These are phyloP conservation scores for Chydorus sphaericus DNA, from an alignment of 2,888 invertebrate genomes.

Conservation along the genomic window DNA sequence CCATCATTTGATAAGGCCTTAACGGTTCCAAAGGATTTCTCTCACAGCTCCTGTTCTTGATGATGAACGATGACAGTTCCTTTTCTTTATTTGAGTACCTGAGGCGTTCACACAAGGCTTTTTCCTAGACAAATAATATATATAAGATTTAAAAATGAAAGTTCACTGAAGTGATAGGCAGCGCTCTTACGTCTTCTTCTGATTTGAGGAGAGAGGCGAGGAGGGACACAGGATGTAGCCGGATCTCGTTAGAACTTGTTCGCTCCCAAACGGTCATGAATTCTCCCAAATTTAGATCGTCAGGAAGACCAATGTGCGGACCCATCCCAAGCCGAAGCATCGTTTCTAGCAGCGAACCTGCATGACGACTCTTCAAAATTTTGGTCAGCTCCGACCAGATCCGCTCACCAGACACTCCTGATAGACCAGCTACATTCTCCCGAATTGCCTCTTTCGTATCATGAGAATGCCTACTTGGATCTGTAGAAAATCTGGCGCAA, in stretches of 20 bases:
- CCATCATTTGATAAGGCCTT: slow-evolving; percentile 48
- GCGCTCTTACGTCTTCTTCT: slow-evolving; percentile 49
- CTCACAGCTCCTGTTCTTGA: slow-evolving; percentile 42
- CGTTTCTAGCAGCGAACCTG: slow-evolving; percentile 50
- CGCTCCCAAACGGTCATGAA: slow-evolving; percentile 44
- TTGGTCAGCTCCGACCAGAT: slow-evolving; percentile 89
- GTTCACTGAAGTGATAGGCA: slow-evolving; percentile 10
- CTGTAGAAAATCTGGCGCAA: background rate
- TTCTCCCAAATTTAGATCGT: slow-evolving; percentile 46
- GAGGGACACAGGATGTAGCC: slow-evolving; percentile 56
- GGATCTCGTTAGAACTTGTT: slow-evolving; percentile 35
- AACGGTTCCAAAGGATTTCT: background rate
- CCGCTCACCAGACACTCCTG: slow-evolving; percentile 81
- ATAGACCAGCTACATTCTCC: slow-evolving; percentile 57
- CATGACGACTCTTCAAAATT: slow-evolving; percentile 69
- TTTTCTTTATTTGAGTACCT: slow-evolving; percentile 74
- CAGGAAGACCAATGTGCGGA: slow-evolving; percentile 62
- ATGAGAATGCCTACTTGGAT: background rate
- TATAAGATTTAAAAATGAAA: background rate
- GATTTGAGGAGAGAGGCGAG: slow-evolving; percentile 51
- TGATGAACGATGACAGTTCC: slow-evolving; percentile 61
- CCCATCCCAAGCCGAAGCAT: slow-evolving; percentile 61
- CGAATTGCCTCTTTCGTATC: slow-evolving; percentile 41
- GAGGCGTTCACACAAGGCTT: slow-evolving; percentile 51
- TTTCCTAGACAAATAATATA: slow-evolving; percentile 23